phyloP scores from a whole-genome alignment of 1,140 invertebrate genomes.

The Pissodes strobi region DNA sequence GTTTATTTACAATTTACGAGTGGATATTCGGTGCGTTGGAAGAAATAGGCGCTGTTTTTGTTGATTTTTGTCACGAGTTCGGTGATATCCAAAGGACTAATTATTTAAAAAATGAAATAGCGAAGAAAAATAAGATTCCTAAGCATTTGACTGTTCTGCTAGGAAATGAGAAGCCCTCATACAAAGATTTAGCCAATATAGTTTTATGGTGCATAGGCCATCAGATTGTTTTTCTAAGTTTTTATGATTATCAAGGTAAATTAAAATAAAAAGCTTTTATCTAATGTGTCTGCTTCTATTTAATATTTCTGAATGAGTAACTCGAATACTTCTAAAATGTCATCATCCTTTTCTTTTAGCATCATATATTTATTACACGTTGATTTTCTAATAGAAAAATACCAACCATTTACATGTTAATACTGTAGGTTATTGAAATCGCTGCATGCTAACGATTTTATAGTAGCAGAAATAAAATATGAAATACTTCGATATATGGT shows the following conservation, averaged over 20 bases:
- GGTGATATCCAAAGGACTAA: conserved; percentile 2
- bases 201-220: conserved; percentile 68
- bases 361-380: no score
- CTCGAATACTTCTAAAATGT: no score
- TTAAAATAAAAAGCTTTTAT: no score
- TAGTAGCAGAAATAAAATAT: no score
- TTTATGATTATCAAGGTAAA: conserved; percentile 72
- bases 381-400: no score
- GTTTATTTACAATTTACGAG: conserved; percentile 38
- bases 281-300: no score
- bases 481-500: no score
- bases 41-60: conserved; percentile 20
- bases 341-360: no score
- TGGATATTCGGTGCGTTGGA: conserved; percentile 13
- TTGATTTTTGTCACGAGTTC: conserved; percentile 37
- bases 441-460: no score
- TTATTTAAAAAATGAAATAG: conserved; percentile 27
- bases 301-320: no score
- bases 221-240: conserved; percentile 68
- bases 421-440: no score
- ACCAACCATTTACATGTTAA: no score
- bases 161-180: conserved; percentile 57
- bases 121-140: conserved; percentile 50
- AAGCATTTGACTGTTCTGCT: conserved; percentile 61
- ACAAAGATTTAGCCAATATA: conserved; percentile 62